Percentiles rank a stretch among this genome's conserved stretches.
These are phyloP conservation scores for Nylanderia fulva DNA, from an alignment of 1,140 invertebrate species.

Conservation along the genomic window DNA sequence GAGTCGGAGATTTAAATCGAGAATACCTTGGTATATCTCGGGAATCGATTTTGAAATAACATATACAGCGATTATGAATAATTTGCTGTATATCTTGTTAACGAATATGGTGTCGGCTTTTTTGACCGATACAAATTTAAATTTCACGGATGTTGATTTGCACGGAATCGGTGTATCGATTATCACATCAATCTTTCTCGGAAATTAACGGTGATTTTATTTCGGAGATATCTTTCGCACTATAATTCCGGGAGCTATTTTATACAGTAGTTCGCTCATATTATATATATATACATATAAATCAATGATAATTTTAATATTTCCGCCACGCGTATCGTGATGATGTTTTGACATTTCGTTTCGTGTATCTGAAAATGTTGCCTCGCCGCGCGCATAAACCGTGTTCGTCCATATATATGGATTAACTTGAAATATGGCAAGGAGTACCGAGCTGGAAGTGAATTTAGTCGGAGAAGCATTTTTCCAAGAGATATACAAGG, in stretches of 20 bases:
- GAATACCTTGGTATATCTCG: too few species aligned
- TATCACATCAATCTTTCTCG: not conserved
- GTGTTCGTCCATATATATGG: not conserved
- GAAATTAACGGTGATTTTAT: not conserved
- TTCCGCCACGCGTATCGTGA: not conserved
- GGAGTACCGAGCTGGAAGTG: not conserved
- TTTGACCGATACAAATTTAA: not conserved
- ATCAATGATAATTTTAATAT: constrained; percentile 42
- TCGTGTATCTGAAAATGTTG: constrained; percentile 4
- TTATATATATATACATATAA: too few species aligned
- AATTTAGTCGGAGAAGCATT: constrained; percentile 19
- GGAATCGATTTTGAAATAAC: not conserved
- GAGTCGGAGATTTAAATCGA: constrained; percentile 4
- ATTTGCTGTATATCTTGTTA: not conserved
- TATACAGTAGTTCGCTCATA: too few species aligned
- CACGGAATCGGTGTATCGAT: not conserved
- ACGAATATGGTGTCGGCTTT: not conserved
- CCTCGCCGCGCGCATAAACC: not conserved
- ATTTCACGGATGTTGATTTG: not conserved
- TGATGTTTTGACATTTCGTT: constrained; percentile 19
- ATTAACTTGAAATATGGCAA: not conserved
- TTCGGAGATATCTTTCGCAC: not conserved
- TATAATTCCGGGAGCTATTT: not conserved
- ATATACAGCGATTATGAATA: not conserved
- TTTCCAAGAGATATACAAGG: not conserved